Conservation (phyloP, 2,888 invertebrate species). For the Drosophila nigritarsus region DNA sequence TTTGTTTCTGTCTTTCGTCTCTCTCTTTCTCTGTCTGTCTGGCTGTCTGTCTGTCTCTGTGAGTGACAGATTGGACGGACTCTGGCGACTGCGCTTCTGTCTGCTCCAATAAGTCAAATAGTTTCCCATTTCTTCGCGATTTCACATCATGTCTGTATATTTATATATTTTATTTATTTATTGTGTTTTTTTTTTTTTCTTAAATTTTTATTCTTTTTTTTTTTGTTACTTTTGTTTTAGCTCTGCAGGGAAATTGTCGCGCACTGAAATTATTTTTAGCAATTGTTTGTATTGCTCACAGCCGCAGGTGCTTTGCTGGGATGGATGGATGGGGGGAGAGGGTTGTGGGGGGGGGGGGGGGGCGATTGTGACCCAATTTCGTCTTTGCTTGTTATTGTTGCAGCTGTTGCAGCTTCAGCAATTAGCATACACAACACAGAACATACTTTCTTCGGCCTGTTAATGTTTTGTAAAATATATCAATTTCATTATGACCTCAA, state of each 20-base stretch:
- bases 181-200: background rate
- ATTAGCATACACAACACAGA: conserved; percentile 46
- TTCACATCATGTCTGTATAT: conserved; percentile 49
- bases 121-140: conserved; percentile 67
- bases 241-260: conserved; percentile 67
- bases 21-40: conserved; percentile 3
- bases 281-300: conserved; percentile 61
- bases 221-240: conserved; percentile 18
- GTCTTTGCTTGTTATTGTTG: conserved; percentile 43
- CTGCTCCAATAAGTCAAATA: conserved; percentile 79
- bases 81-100: conserved; percentile 58
- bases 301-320: conserved; percentile 40
- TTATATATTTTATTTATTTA: conserved; percentile 4
- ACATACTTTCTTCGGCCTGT: background rate
- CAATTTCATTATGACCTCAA: background rate
- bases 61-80: conserved; percentile 58
- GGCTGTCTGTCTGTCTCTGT: conserved; percentile 27
- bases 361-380: conserved; percentile 65
- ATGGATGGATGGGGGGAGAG: background rate
- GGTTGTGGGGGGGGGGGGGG: background rate
- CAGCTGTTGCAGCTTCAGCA: conserved; percentile 35
- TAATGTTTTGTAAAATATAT: background rate
- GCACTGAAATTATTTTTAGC: conserved; percentile 76
- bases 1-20: background rate
- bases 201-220: background rate